Evolutionary conservation across 92 coral and sea anemone species (phyloP).

Genomic region (Umimayanthus kanabou): DNA sequence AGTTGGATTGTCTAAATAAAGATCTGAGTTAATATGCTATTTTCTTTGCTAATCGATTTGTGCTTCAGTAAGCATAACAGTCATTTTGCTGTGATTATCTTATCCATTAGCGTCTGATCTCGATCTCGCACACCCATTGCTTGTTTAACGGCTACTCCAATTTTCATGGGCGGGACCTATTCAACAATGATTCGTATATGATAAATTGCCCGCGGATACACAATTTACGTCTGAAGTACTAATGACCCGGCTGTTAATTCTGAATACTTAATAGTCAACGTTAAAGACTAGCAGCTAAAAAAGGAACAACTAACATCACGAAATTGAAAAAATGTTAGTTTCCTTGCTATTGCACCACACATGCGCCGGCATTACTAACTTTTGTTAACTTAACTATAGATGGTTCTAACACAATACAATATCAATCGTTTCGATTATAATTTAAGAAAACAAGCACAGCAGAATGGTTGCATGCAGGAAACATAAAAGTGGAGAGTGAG

Average conservation of each 20-base stretch:
- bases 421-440: neutral
- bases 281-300: neutral
- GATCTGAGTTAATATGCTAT: neutral
- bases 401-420: neutral
- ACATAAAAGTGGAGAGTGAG: constrained; percentile 3
- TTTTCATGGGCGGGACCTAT: constrained; percentile 40
- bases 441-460: neutral
- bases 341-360: neutral
- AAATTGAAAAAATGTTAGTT: constrained; percentile 8
- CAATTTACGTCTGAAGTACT: constrained; percentile 14
- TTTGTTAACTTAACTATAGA: neutral
- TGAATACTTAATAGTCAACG: constrained; percentile 8
- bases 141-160: constrained; percentile 25
- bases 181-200: constrained; percentile 26
- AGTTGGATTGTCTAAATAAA: neutral
- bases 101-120: constrained; percentile 16
- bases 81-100: constrained; percentile 7
- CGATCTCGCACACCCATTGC: constrained; percentile 1
- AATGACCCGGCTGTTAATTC: constrained; percentile 14
- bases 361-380: neutral
- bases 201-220: constrained; percentile 22
- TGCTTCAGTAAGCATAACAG: constrained; percentile 9
- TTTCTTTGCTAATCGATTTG: constrained; percentile 8
- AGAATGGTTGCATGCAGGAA: constrained; percentile 36
- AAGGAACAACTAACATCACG: neutral